Evolutionary conservation across 2,888 invertebrate species (phyloP), one percentile per base, ranked within the genome.

Genomic region (Apeira syringaria): DNA sequence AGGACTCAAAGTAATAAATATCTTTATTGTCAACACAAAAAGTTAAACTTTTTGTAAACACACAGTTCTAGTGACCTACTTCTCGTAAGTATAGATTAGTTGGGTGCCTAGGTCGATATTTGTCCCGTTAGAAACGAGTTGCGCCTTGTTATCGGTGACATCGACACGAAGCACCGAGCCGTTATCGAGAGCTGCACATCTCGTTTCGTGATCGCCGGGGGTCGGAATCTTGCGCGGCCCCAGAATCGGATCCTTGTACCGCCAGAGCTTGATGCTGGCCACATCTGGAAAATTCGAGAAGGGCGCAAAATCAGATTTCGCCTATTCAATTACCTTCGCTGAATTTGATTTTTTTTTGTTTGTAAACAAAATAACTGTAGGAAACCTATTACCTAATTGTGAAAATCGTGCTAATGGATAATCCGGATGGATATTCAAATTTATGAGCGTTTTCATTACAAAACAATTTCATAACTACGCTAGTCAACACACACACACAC

Each of bases 191-290:
- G 76, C 56, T 1, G 89, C 73, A 76, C 94, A 95, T 46, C 92
- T 94, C 22, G 88, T 86, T 41, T 92, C 90, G 39, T 93, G 92
- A 55, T 95, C 91, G 20, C 93, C 92, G 42, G 92, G 91, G 12
- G 81, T 77, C 0, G 98, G 98, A 37, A 98, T 92, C 61, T 89
- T 92, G 28, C 97, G 91, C 3, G 96, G 94, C 0, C 97, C 97
- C 13, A 94, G 53, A 1, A 91, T 57, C 0, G 96, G 93, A 79
- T 98, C 97, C 41, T 92, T 88, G 80, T 94, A 97, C 11, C 95
- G 92, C 92, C 96, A 95, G 6, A 98, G 69, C 60, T 92, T 91
- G 5, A 98, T 77, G 8, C 83, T 79, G 35, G 80, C 87, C 2
- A 88, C 56, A 75, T 93, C 96, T 95, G 79, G 18, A 88, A 83